phyloP scores from a whole-genome alignment of 64 coral and sea anemone genomes.

The Anthopleura sola region DNA sequence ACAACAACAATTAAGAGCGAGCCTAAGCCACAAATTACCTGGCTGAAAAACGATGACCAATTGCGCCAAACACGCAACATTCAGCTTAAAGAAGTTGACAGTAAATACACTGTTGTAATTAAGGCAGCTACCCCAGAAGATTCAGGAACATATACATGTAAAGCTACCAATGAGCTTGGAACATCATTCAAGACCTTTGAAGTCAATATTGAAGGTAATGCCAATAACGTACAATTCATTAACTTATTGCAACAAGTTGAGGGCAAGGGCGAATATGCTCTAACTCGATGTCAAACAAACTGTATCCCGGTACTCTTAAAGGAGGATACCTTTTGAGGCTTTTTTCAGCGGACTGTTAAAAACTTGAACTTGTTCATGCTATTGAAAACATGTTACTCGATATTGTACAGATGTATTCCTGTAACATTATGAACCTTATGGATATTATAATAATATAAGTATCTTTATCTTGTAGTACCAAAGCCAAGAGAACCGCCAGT shows the following conservation, averaged over 20 bases:
- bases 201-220: conserved; percentile 70
- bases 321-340: background rate
- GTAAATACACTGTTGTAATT: conserved; percentile 50
- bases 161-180: conserved; percentile 63
- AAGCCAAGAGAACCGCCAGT: conserved; percentile 19
- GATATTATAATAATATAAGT: conserved; percentile 13
- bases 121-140: conserved; percentile 41
- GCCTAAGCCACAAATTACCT: conserved; percentile 53
- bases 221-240: background rate
- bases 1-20: conserved; percentile 55
- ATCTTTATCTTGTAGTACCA: background rate
- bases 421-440: background rate
- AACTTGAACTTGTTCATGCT: too few relatives aligned
- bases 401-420: too few relatives aligned
- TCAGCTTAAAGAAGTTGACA: background rate
- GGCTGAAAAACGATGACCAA: conserved; percentile 57
- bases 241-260: conserved; percentile 10
- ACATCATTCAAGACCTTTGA: conserved; percentile 72
- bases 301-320: conserved; percentile 48
- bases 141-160: conserved; percentile 73
- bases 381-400: too few relatives aligned
- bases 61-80: conserved; percentile 36
- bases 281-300: background rate
- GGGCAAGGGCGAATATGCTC: conserved; percentile 15
- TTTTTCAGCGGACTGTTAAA: too few relatives aligned